Conservation (phyloP, 2,888 invertebrate genomes). For the Dexiosoma caninum region DNA sequence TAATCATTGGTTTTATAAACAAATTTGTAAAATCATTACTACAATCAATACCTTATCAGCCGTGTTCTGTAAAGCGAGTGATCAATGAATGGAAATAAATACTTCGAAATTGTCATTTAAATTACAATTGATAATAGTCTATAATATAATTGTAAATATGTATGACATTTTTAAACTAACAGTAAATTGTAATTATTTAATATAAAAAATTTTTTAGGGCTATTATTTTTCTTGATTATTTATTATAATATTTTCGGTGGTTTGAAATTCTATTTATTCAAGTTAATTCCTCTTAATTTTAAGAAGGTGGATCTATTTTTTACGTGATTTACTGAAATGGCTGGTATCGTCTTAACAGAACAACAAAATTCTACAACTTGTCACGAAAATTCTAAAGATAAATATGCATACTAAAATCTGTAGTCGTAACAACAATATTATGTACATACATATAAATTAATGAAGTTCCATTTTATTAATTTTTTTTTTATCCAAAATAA, state of each 20-base stretch:
- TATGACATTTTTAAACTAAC: slow-evolving; percentile 10
- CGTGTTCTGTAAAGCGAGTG: no score
- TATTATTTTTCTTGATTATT: slow-evolving; percentile 13
- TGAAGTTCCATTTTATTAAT: not conserved
- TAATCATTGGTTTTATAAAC: no score
- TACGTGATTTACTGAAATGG: slow-evolving; percentile 30
- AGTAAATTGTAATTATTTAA: slow-evolving; percentile 26
- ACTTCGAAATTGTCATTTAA: not conserved
- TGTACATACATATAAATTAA: not conserved
- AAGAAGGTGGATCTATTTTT: slow-evolving; percentile 7
- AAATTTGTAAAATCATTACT: no score
- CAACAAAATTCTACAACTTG: not conserved
- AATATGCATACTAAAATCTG: slow-evolving; percentile 12
- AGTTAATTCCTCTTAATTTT: slow-evolving; percentile 9
- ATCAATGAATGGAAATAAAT: no score
- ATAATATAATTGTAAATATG: slow-evolving; percentile 28
- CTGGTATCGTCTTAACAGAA: slow-evolving; percentile 56
- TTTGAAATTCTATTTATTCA: slow-evolving; percentile 19
- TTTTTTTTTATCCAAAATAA: not conserved
- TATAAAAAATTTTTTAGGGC: slow-evolving; percentile 28
- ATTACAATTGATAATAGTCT: slow-evolving; percentile 31
- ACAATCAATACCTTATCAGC: no score
- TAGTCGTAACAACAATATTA: not conserved
- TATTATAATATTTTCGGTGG: slow-evolving; percentile 42
- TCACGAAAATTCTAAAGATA: slow-evolving; percentile 7